Percentiles rank a stretch among this genome's conserved stretches.
Evolutionary conservation across 2,888 invertebrate genomes (phyloP).

Genomic region (Phymatocera aterrima): DNA sequence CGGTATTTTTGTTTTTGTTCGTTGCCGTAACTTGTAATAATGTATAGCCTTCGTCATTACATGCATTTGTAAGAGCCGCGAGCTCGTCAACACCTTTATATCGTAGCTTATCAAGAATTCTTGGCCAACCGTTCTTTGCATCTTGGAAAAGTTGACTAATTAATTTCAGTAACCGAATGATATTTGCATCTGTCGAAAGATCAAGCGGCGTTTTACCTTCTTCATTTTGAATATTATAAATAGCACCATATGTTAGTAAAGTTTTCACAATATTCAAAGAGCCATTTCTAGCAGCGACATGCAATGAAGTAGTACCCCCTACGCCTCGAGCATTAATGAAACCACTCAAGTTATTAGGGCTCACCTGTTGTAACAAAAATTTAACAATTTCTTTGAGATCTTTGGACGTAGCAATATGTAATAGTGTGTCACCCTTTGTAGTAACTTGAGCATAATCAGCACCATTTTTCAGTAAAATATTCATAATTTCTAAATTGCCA

Average conservation of each 20-base stretch:
- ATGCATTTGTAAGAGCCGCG: slow-evolving; percentile 53
- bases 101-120: slow-evolving; percentile 49
- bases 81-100: slow-evolving; percentile 49
- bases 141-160: slow-evolving; percentile 52
- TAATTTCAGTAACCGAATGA: slow-evolving; percentile 53
- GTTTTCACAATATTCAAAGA: slow-evolving; percentile 50
- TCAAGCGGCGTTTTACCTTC: slow-evolving; percentile 55
- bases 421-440: slow-evolving; percentile 52
- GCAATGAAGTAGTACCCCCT: slow-evolving; percentile 51
- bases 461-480: slow-evolving; percentile 51
- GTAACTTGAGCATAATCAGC: slow-evolving; percentile 51
- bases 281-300: slow-evolving; percentile 54
- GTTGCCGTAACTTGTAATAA: slow-evolving; percentile 51
- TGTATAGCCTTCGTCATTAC: slow-evolving; percentile 54
- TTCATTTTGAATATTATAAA: slow-evolving; percentile 51
- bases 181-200: slow-evolving; percentile 48
- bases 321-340: slow-evolving; percentile 55
- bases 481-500: slow-evolving; percentile 46
- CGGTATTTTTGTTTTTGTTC: slow-evolving; percentile 50
- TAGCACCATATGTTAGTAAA: slow-evolving; percentile 55
- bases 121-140: slow-evolving; percentile 48
- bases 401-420: slow-evolving; percentile 53
- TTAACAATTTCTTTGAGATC: slow-evolving; percentile 48
- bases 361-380: slow-evolving; percentile 46
- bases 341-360: slow-evolving; percentile 51